Evolutionary conservation across 1,140 invertebrate genomes (phyloP).

Genomic region (Augochlora pura): DNA sequence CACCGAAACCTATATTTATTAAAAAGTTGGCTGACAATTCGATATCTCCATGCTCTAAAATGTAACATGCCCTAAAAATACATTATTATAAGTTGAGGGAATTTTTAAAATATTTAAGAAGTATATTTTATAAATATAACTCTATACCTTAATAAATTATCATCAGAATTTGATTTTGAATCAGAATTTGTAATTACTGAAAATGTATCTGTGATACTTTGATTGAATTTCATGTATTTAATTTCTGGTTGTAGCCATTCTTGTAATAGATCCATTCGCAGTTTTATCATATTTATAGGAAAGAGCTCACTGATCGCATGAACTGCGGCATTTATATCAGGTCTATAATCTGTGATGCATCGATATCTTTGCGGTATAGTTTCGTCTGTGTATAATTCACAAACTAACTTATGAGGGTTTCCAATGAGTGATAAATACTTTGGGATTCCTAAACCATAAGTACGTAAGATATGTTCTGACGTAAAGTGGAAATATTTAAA

Average conservation of each 20-base stretch:
- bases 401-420: conserved; percentile 69
- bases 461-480: conserved; percentile 74
- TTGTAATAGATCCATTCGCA: conserved; percentile 71
- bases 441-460: conserved; percentile 69
- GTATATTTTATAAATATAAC: not conserved
- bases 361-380: conserved; percentile 72
- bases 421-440: conserved; percentile 72
- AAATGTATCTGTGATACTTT: conserved; percentile 66
- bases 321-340: conserved; percentile 77
- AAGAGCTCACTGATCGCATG: conserved; percentile 68
- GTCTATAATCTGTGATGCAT: conserved; percentile 56
- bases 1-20: conserved; percentile 70
- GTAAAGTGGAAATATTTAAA: conserved; percentile 73
- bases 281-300: conserved; percentile 66
- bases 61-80: conserved; percentile 74
- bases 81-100: not conserved
- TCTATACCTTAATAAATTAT: conserved; percentile 70
- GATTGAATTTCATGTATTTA: conserved; percentile 56
- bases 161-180: conserved; percentile 54
- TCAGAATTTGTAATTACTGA: conserved; percentile 37
- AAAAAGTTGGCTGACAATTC: conserved; percentile 63
- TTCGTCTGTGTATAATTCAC: conserved; percentile 74
- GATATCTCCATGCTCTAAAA: conserved; percentile 67
- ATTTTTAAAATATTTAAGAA: not conserved
- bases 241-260: conserved; percentile 73